phyloP scores from a whole-genome alignment of 2,888 invertebrate species.

The Eulithis testata region DNA sequence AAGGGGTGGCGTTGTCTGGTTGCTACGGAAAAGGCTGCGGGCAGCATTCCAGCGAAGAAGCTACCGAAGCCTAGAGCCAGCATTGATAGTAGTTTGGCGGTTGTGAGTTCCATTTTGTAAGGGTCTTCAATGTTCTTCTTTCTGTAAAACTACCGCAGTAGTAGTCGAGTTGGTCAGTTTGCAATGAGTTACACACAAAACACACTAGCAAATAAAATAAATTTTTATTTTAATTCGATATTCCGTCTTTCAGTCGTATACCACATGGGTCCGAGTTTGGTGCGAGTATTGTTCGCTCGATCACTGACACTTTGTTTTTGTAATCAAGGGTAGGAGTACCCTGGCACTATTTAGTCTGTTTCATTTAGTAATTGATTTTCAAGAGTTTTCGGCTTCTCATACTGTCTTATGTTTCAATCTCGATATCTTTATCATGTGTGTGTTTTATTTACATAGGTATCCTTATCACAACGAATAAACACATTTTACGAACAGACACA shows the following conservation, averaged over 20 bases:
- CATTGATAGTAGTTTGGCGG: slow-evolving; percentile 88
- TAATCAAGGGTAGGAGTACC: background rate
- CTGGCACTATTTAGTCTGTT: too few relatives aligned
- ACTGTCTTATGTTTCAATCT: slow-evolving; percentile 4
- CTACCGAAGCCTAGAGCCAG: slow-evolving; percentile 88
- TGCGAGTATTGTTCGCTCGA: background rate
- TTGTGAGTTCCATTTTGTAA: slow-evolving; percentile 77
- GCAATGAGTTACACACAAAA: too few relatives aligned
- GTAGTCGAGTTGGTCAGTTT: too few relatives aligned
- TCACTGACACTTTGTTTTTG: background rate
- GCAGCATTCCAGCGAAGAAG: slow-evolving; percentile 88
- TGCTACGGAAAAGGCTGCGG: slow-evolving; percentile 86
- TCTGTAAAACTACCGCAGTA: background rate
- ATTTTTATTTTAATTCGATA: too few relatives aligned
- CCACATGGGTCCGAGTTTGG: too few relatives aligned
- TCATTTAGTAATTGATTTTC: too few relatives aligned
- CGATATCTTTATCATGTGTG: slow-evolving; percentile 18
- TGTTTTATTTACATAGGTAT: slow-evolving; percentile 30
- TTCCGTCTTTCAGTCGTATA: background rate
- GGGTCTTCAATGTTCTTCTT: background rate
- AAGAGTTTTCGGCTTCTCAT: background rate
- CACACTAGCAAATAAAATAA: too few relatives aligned
- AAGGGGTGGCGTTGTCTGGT: slow-evolving; percentile 85
- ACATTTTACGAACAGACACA: slow-evolving; percentile 9
- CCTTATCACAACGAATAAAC: slow-evolving; percentile 24